Evolutionary conservation across 1,140 invertebrate genomes (phyloP), one percentile per base, ranked within the genome.

Genomic region (Lasioglossum baleicum): DNA sequence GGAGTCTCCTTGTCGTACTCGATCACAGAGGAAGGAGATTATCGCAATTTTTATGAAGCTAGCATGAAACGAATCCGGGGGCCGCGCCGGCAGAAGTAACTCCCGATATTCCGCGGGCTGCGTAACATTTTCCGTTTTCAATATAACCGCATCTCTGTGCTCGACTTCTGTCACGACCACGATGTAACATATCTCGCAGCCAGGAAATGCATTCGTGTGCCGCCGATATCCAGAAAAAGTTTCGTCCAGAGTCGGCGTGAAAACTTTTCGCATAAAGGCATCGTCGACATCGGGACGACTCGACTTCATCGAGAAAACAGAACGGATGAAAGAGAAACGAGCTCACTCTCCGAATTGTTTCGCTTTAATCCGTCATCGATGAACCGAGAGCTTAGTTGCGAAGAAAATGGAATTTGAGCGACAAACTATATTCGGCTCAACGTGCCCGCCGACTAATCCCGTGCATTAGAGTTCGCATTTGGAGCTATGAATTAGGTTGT

Each of bases 231-330:
- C 78, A 66, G 72, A 75, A 80, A 80, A 80, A 80, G 70, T 80
- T 80, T 22, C 63, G 51, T 58, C 61, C 44, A 44, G 78, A 75
- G 71, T 17, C 65, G 42, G 31, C 35, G 63, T 31, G 40, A n/a
- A 26, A 80, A 80, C 71, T 80, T 80, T 80, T 63, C 78, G 72
- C 78, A 63, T 80, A 74, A 80, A 74, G 72, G 78, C 35, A 74
- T 67, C 78, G 72, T 58, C 71, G 31, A 68, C 56, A 56, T 20
- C 5, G 53, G 35, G 61, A 74, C 40, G 71, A 44, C 64, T 75
- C 71, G 48, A 68, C 72, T 80, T 51, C 72, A 10, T 15, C 61
- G 20, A 2, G 22, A 48, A 68, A 40, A 74, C 48, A 58, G 61
- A 35, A 73, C 68, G 22, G 15, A 48, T 26, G 13, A 17, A 51